Evolutionary conservation across 1,140 invertebrate genomes (phyloP).

Genomic region (Amyelois transitella): DNA sequence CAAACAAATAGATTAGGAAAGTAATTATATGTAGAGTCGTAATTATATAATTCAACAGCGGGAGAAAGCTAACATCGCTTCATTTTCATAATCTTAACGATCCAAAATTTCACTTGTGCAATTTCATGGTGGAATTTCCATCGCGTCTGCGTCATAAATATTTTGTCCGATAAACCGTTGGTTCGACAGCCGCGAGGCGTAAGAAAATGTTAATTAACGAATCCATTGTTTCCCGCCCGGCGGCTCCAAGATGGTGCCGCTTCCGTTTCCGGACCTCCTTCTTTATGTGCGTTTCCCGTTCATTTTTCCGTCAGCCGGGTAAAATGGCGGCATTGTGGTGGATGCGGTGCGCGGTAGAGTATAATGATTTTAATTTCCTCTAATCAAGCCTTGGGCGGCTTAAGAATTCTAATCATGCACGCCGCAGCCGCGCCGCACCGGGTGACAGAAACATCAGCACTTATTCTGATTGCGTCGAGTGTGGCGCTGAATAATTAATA

Average conservation of each 20-base stretch:
- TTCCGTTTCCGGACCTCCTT: conserved; percentile 68
- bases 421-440: conserved; percentile 18
- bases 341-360: conserved; percentile 42
- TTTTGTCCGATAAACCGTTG: conserved; percentile 74
- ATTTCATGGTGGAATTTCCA: conserved; percentile 57
- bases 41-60: neutral
- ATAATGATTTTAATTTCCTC: conserved; percentile 75
- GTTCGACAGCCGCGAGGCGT: conserved; percentile 74
- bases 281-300: conserved; percentile 69
- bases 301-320: conserved; percentile 61
- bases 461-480: conserved; percentile 73
- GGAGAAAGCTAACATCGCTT: neutral
- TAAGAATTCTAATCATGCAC: conserved; percentile 73
- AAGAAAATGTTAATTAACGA: conserved; percentile 77
- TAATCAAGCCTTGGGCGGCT: conserved; percentile 72
- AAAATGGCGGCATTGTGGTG: conserved; percentile 52
- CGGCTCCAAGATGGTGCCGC: conserved; percentile 72
- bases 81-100: conserved; percentile 45
- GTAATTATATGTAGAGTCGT: neutral
- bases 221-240: conserved; percentile 73
- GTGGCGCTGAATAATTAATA: conserved; percentile 73
- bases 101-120: conserved; percentile 38
- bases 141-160: conserved; percentile 66
- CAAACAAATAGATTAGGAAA: neutral
- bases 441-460: conserved; percentile 72